Percentiles rank a stretch among this genome's conserved stretches.
Evolutionary conservation across 2,797 vertebrate species (phyloP).

Genomic region (Carapus acus): DNA sequence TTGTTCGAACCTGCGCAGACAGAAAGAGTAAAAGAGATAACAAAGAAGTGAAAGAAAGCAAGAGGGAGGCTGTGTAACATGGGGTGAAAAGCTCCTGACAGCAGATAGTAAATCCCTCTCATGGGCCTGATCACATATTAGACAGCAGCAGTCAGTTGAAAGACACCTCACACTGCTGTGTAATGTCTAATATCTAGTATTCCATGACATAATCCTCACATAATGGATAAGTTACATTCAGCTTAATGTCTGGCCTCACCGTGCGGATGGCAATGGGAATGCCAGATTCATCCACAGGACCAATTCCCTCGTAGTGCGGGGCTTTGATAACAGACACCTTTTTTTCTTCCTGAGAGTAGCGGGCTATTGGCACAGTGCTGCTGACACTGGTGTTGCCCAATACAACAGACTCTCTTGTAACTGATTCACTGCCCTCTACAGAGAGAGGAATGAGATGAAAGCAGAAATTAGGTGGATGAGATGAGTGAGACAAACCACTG

Average conservation of each 20-base stretch:
- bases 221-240: not conserved
- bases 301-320: slow-evolving; percentile 95
- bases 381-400: slow-evolving; percentile 71
- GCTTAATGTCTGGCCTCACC: slow-evolving; percentile 70
- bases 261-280: slow-evolving; percentile 98
- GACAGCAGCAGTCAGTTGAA: slow-evolving; percentile 33
- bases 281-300: slow-evolving; percentile 94
- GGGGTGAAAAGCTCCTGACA: slow-evolving; percentile 53
- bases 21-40: slow-evolving; percentile 18
- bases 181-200: no score
- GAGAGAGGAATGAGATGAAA: slow-evolving; percentile 5
- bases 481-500: not conserved
- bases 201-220: no score
- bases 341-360: slow-evolving; percentile 92
- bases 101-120: slow-evolving; percentile 48
- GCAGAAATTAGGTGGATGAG: not conserved
- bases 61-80: slow-evolving; percentile 36
- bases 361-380: slow-evolving; percentile 85
- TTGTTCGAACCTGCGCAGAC: slow-evolving; percentile 35
- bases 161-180: slow-evolving; percentile 6
- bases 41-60: slow-evolving; percentile 12
- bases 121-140: slow-evolving; percentile 47
- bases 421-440: slow-evolving; percentile 79
- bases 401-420: slow-evolving; percentile 79
- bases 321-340: slow-evolving; percentile 93